These are phyloP conservation scores for Ostrea denselamellosa DNA, from an alignment of 1,140 invertebrate species.

Conservation along the genomic window DNA sequence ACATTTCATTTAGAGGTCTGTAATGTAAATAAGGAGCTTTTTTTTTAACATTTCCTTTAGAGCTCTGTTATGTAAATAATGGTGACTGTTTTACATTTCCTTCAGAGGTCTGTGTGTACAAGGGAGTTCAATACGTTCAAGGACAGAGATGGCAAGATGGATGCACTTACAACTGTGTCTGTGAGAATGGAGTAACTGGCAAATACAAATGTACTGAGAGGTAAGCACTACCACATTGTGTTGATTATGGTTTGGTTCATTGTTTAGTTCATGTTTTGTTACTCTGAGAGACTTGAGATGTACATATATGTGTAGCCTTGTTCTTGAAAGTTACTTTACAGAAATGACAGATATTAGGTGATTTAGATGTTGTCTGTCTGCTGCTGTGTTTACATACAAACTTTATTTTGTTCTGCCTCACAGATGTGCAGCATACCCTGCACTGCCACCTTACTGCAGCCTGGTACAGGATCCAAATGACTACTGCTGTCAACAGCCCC, in stretches of 20 bases:
- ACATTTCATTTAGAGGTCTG: no score
- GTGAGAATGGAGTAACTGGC: constrained; percentile 64
- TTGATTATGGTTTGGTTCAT: no score
- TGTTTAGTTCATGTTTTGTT: no score
- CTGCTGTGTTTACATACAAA: background rate
- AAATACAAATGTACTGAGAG: constrained; percentile 65
- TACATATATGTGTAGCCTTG: no score
- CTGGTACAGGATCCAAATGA: constrained; percentile 66
- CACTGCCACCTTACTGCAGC: constrained; percentile 63
- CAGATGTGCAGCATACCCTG: constrained; percentile 64
- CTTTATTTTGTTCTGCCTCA: background rate
- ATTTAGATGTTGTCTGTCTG: background rate
- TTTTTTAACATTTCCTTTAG: no score
- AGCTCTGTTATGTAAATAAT: no score
- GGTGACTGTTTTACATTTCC: background rate
- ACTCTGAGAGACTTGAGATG: no score
- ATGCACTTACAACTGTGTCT: constrained; percentile 66
- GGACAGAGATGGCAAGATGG: constrained; percentile 68
- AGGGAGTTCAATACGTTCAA: constrained; percentile 61
- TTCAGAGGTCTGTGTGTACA: constrained; percentile 63
- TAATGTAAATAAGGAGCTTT: no score
- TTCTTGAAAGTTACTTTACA: background rate
- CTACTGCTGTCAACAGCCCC: constrained; percentile 65
- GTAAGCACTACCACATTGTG: constrained; percentile 48
- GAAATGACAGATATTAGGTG: background rate